Evolutionary conservation across 2,888 invertebrate species (phyloP), one percentile per base, ranked within the genome.

Genomic region (Tetrapedia diversipes): DNA sequence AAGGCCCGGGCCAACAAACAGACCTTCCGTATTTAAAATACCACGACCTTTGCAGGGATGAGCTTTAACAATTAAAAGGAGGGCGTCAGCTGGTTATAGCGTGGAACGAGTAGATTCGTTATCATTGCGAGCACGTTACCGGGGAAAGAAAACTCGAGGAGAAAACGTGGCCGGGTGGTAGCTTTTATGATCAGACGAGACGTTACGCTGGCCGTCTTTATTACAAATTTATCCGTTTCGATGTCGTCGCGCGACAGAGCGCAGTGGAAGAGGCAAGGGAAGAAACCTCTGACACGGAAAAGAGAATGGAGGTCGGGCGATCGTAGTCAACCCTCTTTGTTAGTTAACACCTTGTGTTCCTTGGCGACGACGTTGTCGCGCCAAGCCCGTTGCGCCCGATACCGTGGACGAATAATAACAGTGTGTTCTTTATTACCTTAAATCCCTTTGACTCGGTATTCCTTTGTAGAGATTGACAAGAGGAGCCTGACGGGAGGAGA

Each of bases 171-270:
- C 67, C 29, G 74, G 74, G 78, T 74, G 74, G 78, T 74, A 75
- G 78, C 49, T 78, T 79, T 80, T 71, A 79, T 60, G 79, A 71
- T 64, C 66, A 6, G 49, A 11, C n/a, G 16, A 27, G 61, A 74
- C 51, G 73, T 54, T 59, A 41, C 53, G 53, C 27, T 43, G 49
- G 43, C 10, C 51, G 57, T 63, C 56, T 78, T 80, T 79, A 71
- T 66, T 79, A 66, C 79, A 61, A 70, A 75, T 67, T 79, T 67
- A 67, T 78, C 63, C 45, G 59, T 41, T 29, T 16, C 29, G 2
- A 51, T 11, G 63, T 41, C n/a, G n/a, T n/a, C 27, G 49, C 29
- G 32, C 32, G 49, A 57, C 45, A 24, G 11, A 29, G 39, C 39
- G 11, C 27, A 54, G 43, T 22, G 51, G 37, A 14, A 41, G 6